Evolutionary conservation across 1,140 invertebrate species (phyloP).

Genomic region (Forficula auricularia): DNA sequence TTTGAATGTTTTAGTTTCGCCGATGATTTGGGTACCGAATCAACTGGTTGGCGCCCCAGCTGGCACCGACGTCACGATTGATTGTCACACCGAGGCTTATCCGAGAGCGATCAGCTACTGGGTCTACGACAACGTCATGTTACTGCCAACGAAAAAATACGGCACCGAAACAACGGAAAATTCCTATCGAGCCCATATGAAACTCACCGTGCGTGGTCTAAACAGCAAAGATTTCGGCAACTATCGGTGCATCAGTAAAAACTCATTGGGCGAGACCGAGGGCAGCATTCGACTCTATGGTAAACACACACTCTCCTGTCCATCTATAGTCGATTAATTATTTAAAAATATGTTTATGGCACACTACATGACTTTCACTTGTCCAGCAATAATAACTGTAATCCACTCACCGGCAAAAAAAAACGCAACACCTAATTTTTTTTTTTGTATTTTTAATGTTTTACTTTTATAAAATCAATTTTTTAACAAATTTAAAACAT

Average conservation of each 20-base stretch:
- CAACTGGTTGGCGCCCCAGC: constrained; percentile 75
- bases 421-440: too few relatives aligned
- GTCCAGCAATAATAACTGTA: too few relatives aligned
- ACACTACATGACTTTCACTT: too few relatives aligned
- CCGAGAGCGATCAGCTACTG: constrained; percentile 83
- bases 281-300: constrained; percentile 81
- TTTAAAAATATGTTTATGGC: too few relatives aligned
- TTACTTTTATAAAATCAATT: too few relatives aligned
- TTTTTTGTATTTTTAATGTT: too few relatives aligned
- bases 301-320: constrained; percentile 32
- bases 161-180: constrained; percentile 57
- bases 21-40: constrained; percentile 83
- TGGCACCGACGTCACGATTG: constrained; percentile 75
- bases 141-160: constrained; percentile 66
- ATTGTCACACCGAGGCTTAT: constrained; percentile 85
- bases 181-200: constrained; percentile 72
- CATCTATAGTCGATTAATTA: too few relatives aligned
- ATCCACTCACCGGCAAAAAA: too few relatives aligned
- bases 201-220: constrained; percentile 61
- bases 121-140: constrained; percentile 72
- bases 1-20: constrained; percentile 48
- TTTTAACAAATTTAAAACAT: too few relatives aligned
- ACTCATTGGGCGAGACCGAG: constrained; percentile 83
- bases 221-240: constrained; percentile 61
- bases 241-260: constrained; percentile 79